Conservation (phyloP, 35 echinoderm and acorn worm species). For the Antedon bifida region DNA sequence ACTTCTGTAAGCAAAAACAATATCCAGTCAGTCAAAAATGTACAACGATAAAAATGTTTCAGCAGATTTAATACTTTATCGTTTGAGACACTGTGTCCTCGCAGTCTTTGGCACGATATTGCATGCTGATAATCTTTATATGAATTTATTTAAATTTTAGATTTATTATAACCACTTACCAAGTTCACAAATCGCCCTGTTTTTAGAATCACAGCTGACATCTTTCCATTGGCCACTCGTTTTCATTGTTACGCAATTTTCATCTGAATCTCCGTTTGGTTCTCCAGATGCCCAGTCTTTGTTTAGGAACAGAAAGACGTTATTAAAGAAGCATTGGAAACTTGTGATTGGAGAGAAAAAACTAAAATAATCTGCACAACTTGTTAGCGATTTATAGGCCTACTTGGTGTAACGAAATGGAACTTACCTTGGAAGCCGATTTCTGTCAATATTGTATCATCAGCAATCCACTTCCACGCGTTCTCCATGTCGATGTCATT, state of each 20-base stretch:
- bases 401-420: too few relatives aligned
- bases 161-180: too few relatives aligned
- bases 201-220: background rate
- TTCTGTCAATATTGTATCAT: background rate
- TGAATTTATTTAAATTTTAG: too few relatives aligned
- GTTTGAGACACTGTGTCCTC: too few relatives aligned
- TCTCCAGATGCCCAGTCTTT: background rate
- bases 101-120: too few relatives aligned
- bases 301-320: background rate
- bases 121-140: background rate
- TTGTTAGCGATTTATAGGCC: too few relatives aligned
- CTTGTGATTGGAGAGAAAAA: too few relatives aligned
- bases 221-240: background rate
- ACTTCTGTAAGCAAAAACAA: background rate
- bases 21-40: too few relatives aligned
- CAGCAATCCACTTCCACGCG: background rate
- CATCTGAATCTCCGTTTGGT: background rate
- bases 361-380: too few relatives aligned
- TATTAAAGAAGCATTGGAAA: too few relatives aligned
- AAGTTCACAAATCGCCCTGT: background rate
- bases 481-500: background rate
- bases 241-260: background rate
- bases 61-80: too few relatives aligned
- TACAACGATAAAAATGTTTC: too few relatives aligned
- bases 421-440: background rate